Evolutionary conservation across 2,888 invertebrate genomes (phyloP).

Genomic region (Andrena marginata): DNA sequence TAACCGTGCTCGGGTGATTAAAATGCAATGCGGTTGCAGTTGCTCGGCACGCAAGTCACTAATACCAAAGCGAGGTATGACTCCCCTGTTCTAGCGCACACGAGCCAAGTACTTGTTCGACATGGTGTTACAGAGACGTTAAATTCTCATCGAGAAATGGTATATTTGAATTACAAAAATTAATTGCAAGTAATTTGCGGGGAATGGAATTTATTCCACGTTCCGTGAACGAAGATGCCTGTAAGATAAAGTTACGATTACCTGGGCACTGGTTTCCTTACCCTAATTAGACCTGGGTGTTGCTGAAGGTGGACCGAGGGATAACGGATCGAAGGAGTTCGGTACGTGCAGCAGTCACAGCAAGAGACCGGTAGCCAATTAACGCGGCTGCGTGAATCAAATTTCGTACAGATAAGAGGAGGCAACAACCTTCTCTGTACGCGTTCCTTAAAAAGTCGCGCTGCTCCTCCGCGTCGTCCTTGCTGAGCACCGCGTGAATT

Average conservation of each 20-base stretch:
- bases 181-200: not conserved
- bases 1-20: not conserved
- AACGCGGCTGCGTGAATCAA: not conserved
- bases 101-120: not conserved
- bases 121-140: not conserved
- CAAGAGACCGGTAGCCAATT: not conserved
- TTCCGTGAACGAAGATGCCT: not conserved
- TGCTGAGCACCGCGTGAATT: too few relatives aligned
- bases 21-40: not conserved
- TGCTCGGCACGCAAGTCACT: not conserved
- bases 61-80: not conserved
- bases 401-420: not conserved
- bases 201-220: constrained; percentile 1
- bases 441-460: not conserved
- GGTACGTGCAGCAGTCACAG: not conserved
- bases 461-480: not conserved
- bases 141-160: not conserved
- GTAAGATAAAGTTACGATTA: not conserved
- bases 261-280: not conserved
- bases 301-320: not conserved
- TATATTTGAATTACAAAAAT: not conserved
- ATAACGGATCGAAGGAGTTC: not conserved
- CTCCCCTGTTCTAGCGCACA: not conserved
- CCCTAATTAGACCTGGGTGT: not conserved
- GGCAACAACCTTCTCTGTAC: not conserved